Evolutionary conservation across 2,888 invertebrate genomes (phyloP), one percentile per base, ranked within the genome.

Genomic region (Acrocyrtus sp.): DNA sequence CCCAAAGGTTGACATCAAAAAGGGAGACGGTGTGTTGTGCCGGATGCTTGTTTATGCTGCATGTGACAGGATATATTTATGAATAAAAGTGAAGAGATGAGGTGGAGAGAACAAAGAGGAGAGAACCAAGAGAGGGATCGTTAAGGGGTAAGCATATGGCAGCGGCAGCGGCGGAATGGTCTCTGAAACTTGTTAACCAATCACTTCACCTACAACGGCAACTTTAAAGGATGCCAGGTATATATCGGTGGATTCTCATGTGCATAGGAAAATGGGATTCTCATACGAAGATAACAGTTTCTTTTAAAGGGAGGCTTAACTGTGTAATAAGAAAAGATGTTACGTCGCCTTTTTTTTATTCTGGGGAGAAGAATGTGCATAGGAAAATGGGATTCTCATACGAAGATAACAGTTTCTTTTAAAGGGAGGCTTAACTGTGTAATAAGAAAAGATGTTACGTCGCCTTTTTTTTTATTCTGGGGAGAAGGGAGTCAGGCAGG

Each of bases 1-100:
- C 5, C 5, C 24, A 34, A 56, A 58, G 29, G 56, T 57, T 58
- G 57, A 66, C 57, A 66, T 65, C 47, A 56, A 34, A 34, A 34
- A 34, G 34, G 34, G 34, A 56, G 50, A 48, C 29, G 51, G 29
- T 60, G 19, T 53, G 29, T 34, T 34, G 12, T 5, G 34, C 34
- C 15, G 60, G 22, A n/a, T 60, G 29, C 47, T 69, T 69, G 54
- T 61, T 69, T 69, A 69, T 48, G 61, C 69, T 45, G 43, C 19
- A 26, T 41, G 34, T 53, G 62, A 50, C 57, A 58, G 12, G 17
- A 39, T 34, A 34, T 34, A 34, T 34, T n/a, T 34, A 34, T 34
- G 12, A 34, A 34, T 34, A 34, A 34, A 34, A 34, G 34, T 5
- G 12, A 12, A 34, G 5, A 34, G 34, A 8, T 34, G 12, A 8